Evolutionary conservation across 2,113 vertebrate species (phyloP), one percentile per base, ranked within the genome.

Genomic region (Poeciliopsis retropinna): DNA sequence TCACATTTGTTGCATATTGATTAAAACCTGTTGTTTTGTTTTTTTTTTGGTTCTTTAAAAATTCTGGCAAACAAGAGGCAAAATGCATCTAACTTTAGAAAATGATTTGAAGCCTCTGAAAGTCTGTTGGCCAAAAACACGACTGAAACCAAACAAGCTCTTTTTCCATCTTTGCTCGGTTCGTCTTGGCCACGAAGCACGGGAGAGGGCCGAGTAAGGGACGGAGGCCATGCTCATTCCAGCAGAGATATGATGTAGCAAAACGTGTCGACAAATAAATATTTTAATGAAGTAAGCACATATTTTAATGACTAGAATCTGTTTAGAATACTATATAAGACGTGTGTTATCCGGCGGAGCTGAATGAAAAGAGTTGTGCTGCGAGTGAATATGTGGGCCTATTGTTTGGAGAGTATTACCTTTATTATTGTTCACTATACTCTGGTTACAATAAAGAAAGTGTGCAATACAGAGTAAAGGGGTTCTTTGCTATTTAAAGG

Each of bases 221-320:
- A 82, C 64, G 69, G 28, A 71, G 69, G 30, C 67, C 78, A 83
- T 72, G 61, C 75, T 87, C 72, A 76, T 78, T 80, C 79, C 64
- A 78, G 62, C 68, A 75, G 88, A 84, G 83, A 90, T 84, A 75
- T 75, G 78, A 92, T 89, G 89, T 91, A 92, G 92, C 91, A 95
- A 75, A 87, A 91, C 80, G 75, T 67, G 51, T 85, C 30, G 66
- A 65, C 72, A 67, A 87, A 87, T 60, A 82, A 89, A 83, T 92
- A 91, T 93, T 94, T 93, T 93, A 57, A 87, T 86, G 78, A 93
- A 80, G 76, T 83, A 92, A 93, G 90, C 92, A 93, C 94, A 92
- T 93, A 91, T 93, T 94, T 93, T 89, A 92, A 88, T 91, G 81
- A 85, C 62, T 91, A 93, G 63, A 79, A 84, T 88, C 81, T 91